Percentiles rank a stretch among this genome's conserved stretches.
Conservation (phyloP, 2,113 vertebrate genomes). For the Rhegmatorhina hoffmannsi region DNA sequence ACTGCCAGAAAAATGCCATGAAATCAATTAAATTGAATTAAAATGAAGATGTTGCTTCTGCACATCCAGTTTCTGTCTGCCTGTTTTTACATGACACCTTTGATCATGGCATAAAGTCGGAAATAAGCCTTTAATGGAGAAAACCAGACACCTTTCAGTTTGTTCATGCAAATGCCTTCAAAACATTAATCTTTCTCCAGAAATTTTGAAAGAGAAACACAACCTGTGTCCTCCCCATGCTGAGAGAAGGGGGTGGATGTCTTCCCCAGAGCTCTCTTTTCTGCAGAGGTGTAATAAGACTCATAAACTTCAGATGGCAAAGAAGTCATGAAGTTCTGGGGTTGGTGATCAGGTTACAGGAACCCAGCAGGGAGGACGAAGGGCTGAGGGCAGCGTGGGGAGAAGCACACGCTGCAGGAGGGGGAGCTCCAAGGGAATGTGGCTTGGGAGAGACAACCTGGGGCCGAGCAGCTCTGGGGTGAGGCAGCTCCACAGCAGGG, state of each 20-base stretch:
- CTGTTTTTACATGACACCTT: background rate
- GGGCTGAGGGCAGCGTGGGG: background rate
- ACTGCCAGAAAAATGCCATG: background rate
- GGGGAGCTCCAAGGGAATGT: background rate
- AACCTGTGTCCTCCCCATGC: background rate
- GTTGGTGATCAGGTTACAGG: background rate
- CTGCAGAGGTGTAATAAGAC: background rate
- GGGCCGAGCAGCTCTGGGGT: background rate
- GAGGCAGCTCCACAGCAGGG: background rate
- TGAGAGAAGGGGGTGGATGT: background rate
- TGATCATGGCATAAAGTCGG: background rate
- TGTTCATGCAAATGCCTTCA: background rate
- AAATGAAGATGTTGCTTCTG: background rate
- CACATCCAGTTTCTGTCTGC: background rate
- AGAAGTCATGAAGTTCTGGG: background rate
- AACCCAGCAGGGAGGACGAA: background rate
- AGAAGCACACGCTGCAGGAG: background rate
- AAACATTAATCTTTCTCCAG: background rate
- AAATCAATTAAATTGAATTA: background rate
- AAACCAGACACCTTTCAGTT: background rate
- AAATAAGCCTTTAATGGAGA: background rate
- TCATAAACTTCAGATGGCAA: background rate
- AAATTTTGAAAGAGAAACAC: background rate
- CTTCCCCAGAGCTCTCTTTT: background rate
- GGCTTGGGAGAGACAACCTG: background rate